phyloP scores from a whole-genome alignment of 2,797 vertebrate species.

The Chloroceryle inda region DNA sequence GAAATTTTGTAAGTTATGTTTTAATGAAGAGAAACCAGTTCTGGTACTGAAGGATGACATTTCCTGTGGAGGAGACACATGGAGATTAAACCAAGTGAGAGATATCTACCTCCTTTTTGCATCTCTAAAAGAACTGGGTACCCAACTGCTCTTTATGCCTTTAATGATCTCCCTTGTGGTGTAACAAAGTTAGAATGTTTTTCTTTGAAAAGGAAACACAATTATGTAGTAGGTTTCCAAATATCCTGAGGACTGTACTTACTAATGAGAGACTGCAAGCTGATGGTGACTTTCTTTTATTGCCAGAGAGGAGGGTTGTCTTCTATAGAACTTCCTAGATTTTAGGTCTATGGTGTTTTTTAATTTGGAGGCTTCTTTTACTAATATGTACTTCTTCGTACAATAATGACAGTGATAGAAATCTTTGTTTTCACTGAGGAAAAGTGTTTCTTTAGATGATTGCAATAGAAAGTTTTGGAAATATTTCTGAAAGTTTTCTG shows the following conservation, averaged over 20 bases:
- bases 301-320: background rate
- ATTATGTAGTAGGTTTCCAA: background rate
- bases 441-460: background rate
- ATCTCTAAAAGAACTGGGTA: background rate
- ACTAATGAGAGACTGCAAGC: background rate
- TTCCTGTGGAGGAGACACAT: background rate
- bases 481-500: background rate
- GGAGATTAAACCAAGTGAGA: background rate
- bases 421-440: background rate
- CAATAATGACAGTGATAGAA: background rate
- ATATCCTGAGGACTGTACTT: constrained; percentile 17
- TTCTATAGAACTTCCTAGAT: background rate
- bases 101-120: background rate
- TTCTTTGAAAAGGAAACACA: constrained; percentile 19
- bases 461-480: background rate
- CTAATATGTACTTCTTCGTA: background rate
- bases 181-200: background rate
- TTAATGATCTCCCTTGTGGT: background rate
- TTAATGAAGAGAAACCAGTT: background rate
- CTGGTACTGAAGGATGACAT: background rate
- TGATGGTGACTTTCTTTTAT: background rate
- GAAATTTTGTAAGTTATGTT: background rate
- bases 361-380: constrained; percentile 13
- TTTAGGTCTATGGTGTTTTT: background rate
- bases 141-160: background rate